phyloP scores from a whole-genome alignment of 2,888 invertebrate species.

The Lithophane leautieri region DNA sequence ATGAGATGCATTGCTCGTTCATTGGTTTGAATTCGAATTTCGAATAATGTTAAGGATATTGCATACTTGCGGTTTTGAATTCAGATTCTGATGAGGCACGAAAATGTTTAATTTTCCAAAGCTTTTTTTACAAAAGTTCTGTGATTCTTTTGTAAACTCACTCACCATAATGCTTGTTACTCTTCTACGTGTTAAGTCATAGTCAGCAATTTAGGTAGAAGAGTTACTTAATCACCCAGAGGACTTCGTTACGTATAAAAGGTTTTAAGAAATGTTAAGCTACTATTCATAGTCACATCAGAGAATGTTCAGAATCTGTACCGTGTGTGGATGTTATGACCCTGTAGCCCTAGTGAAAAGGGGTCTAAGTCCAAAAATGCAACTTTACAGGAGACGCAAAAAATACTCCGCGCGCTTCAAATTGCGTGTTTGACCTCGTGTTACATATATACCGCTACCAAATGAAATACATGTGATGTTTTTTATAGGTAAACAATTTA shows the following conservation, averaged over 20 bases:
- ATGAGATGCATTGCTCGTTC: slow-evolving; percentile 72
- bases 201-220: not conserved
- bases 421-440: no score
- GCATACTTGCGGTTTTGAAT: slow-evolving; percentile 46
- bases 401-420: no score
- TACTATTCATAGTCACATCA: not conserved
- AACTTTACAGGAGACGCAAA: no score
- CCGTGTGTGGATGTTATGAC: no score
- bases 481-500: no score
- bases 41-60: slow-evolving; percentile 67
- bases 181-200: not conserved
- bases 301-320: not conserved
- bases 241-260: not conserved
- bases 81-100: not conserved
- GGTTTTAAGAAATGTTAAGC: not conserved
- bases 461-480: no score
- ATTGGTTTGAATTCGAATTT: slow-evolving; percentile 76
- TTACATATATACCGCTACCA: no score
- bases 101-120: not conserved
- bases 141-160: not conserved
- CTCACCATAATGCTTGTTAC: no score
- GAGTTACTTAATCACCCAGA: not conserved
- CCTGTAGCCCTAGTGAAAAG: no score
- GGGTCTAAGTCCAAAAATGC: no score
- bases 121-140: not conserved